phyloP scores from a whole-genome alignment of 1,140 invertebrate species.

The Ips nitidus region DNA sequence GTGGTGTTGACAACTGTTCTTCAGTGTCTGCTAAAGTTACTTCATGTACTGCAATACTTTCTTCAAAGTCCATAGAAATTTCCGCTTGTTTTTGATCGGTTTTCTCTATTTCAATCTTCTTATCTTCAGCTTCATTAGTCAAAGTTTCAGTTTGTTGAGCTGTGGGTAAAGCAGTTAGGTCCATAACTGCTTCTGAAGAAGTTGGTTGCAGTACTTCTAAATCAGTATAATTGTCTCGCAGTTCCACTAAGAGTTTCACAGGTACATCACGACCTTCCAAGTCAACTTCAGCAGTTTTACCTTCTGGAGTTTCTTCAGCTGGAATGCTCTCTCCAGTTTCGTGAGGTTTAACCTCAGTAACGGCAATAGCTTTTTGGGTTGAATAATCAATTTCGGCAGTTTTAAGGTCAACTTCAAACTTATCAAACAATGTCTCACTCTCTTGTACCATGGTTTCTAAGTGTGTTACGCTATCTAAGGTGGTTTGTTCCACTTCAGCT shows the following conservation, averaged over 20 bases:
- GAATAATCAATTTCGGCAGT: slow-evolving; percentile 52
- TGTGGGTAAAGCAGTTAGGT: slow-evolving; percentile 42
- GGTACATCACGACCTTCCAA: slow-evolving; percentile 39
- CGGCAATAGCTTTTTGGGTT: slow-evolving; percentile 51
- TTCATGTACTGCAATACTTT: slow-evolving; percentile 36
- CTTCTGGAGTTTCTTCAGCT: slow-evolving; percentile 6
- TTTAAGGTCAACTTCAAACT: slow-evolving; percentile 51
- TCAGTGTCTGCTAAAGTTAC: slow-evolving; percentile 41
- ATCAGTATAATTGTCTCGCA: slow-evolving; percentile 36
- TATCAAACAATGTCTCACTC: slow-evolving; percentile 58
- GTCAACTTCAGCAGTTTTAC: slow-evolving; percentile 32
- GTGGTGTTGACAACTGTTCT: slow-evolving; percentile 35
- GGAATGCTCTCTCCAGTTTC: slow-evolving; percentile 30
- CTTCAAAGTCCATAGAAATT: slow-evolving; percentile 33
- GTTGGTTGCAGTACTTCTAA: slow-evolving; percentile 21
- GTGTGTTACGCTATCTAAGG: slow-evolving; percentile 53
- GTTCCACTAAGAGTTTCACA: slow-evolving; percentile 39
- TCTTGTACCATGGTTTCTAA: slow-evolving; percentile 55
- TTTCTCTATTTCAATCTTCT: slow-evolving; percentile 40
- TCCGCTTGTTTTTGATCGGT: slow-evolving; percentile 49
- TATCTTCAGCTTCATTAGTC: slow-evolving; percentile 47
- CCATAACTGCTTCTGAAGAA: slow-evolving; percentile 36
- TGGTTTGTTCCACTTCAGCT: slow-evolving; percentile 49
- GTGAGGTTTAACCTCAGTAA: slow-evolving; percentile 49
- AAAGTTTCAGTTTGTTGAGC: slow-evolving; percentile 45